Conservation (phyloP, 2,888 invertebrate genomes). For the Drosophila pseudotalamancana region DNA sequence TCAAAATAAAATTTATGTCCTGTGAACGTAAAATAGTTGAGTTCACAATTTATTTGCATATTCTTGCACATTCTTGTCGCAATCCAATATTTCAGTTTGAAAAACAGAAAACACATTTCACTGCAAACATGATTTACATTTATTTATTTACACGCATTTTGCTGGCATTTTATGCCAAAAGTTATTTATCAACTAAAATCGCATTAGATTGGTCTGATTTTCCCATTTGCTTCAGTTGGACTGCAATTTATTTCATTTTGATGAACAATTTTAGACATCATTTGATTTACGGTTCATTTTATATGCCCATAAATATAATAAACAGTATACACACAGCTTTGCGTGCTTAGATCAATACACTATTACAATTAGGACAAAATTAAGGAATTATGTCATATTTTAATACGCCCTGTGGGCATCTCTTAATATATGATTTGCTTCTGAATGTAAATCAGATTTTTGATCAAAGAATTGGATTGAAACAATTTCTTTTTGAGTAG, state of each 20-base stretch:
- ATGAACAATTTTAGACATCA: slow-evolving; percentile 28
- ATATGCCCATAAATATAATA: not conserved
- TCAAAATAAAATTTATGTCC: not conserved
- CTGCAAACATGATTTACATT: slow-evolving; percentile 41
- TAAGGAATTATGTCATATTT: too few relatives aligned
- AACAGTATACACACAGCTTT: not conserved
- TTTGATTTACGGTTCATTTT: slow-evolving; percentile 25
- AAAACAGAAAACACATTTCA: slow-evolving; percentile 21
- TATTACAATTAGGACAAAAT: not conserved
- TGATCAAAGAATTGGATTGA: too few relatives aligned
- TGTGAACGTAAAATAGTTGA: not conserved
- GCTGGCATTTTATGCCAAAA: slow-evolving; percentile 21
- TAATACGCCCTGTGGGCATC: too few relatives aligned
- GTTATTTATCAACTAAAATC: slow-evolving; percentile 26
- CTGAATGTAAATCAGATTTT: too few relatives aligned
- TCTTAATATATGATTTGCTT: too few relatives aligned
- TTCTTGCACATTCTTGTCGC: not conserved
- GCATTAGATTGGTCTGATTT: slow-evolving; percentile 10
- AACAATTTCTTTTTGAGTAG: too few relatives aligned
- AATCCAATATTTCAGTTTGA: slow-evolving; percentile 7
- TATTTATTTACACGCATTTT: slow-evolving; percentile 33
- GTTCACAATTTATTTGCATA: slow-evolving; percentile 8
- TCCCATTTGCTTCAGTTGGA: slow-evolving; percentile 5
- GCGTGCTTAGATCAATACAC: not conserved
- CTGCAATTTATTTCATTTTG: slow-evolving; percentile 37